Conservation (phyloP, 2,888 invertebrate genomes). For the Heliconius cydno region DNA sequence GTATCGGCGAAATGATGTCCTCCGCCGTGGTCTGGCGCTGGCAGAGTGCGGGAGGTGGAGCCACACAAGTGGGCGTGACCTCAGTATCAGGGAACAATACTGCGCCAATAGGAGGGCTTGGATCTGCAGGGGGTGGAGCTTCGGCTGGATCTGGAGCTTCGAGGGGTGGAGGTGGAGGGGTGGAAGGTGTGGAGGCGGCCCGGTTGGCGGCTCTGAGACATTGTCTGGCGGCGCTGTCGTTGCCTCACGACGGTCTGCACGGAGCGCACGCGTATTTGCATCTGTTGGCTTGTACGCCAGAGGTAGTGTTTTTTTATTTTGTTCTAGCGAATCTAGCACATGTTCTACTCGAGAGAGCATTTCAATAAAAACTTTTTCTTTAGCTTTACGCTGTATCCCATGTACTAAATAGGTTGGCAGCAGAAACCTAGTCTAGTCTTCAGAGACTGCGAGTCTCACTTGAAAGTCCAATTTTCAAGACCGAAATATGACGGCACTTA, state of each 20-base stretch:
- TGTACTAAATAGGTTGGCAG: no score
- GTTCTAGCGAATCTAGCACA: not conserved
- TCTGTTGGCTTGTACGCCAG: conserved; percentile 91
- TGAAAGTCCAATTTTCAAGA: no score
- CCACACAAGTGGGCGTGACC: conserved; percentile 53
- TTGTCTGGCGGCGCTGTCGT: conserved; percentile 72
- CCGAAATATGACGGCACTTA: no score
- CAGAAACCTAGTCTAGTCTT: no score
- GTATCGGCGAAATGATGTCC: conserved; percentile 92
- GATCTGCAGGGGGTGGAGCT: conserved; percentile 50
- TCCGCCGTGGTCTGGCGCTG: conserved; percentile 84
- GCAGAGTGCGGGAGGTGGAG: conserved; percentile 59
- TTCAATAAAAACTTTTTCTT: no score
- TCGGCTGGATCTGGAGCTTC: conserved; percentile 50
- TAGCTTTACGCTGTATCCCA: no score
- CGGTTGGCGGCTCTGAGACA: conserved; percentile 70
- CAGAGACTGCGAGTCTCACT: no score
- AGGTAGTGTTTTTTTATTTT: conserved; percentile 77
- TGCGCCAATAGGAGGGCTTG: not conserved
- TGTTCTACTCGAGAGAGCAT: no score
- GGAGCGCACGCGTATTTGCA: conserved; percentile 95
- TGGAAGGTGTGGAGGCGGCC: conserved; percentile 48
- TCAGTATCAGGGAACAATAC: not conserved
- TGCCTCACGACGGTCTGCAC: conserved; percentile 85
- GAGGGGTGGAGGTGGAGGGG: conserved; percentile 41